These are phyloP conservation scores for Drosophila mayaguana DNA, from an alignment of 2,888 invertebrate genomes.

Conservation along the genomic window DNA sequence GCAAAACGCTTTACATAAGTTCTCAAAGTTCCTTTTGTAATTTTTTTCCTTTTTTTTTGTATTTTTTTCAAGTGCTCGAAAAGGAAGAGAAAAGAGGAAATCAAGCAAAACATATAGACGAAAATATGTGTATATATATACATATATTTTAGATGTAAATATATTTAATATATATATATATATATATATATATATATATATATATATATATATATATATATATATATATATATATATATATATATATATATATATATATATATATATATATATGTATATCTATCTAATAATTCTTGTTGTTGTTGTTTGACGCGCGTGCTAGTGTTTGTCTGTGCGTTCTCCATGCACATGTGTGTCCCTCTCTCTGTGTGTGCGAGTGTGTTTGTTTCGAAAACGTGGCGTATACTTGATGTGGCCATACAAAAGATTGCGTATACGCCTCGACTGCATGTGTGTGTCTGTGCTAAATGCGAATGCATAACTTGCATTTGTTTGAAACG, in stretches of 20 bases:
- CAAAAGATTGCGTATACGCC: conserved; percentile 76
- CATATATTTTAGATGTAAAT: conserved; percentile 12
- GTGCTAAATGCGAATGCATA: conserved; percentile 47
- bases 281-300: conserved; percentile 28
- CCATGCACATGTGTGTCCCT: neutral
- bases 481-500: conserved; percentile 64
- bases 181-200: conserved; percentile 4
- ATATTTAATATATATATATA: neutral
- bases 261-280: conserved; percentile 7
- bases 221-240: conserved; percentile 8
- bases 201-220: conserved; percentile 7
- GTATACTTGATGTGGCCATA: conserved; percentile 69
- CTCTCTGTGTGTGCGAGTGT: conserved; percentile 21
- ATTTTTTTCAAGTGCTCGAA: conserved; percentile 65
- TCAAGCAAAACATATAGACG: conserved; percentile 29
- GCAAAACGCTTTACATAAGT: conserved; percentile 73
- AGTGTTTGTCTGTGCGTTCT: conserved; percentile 18
- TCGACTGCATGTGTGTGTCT: conserved; percentile 25
- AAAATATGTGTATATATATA: neutral
- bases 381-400: conserved; percentile 71
- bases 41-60: conserved; percentile 22
- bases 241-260: neutral
- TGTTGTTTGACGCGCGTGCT: conserved; percentile 41
- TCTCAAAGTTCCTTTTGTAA: conserved; percentile 47
- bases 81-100: conserved; percentile 11